Percentiles rank a stretch among this genome's conserved stretches.
Evolutionary conservation across 35 echinoderm and acorn worm species (phyloP).

Genomic region (Apostichopus parvimensis): DNA sequence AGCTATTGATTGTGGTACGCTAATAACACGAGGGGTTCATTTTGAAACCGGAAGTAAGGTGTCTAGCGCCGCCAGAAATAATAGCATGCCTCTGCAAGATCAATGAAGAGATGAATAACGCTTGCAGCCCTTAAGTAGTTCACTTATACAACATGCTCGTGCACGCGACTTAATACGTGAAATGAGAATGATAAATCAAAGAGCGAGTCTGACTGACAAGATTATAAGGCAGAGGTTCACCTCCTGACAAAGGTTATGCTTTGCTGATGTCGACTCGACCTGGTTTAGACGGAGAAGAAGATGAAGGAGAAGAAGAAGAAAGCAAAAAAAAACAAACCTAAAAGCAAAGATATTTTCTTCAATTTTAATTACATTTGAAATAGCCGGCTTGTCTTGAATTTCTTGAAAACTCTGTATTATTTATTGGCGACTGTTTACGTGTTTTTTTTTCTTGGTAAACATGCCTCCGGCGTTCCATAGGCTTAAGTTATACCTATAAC

Average conservation of each 20-base stretch:
- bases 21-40: no score
- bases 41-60: no score
- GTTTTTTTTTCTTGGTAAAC: neutral
- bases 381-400: neutral
- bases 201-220: no score
- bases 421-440: neutral
- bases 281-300: neutral
- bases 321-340: neutral
- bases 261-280: neutral
- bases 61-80: no score
- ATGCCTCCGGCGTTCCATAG: neutral
- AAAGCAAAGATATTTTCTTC: neutral
- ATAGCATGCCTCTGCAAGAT: no score
- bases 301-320: neutral
- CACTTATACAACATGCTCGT: no score
- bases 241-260: neutral
- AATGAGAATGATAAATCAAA: no score
- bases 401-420: neutral
- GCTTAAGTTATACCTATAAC: neutral
- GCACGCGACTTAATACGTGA: no score
- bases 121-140: no score
- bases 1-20: no score
- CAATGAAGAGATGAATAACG: no score
- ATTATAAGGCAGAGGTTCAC: no score
- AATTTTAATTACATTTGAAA: neutral